phyloP scores from a whole-genome alignment of 1,140 invertebrate species.

The Drosophila elegans region DNA sequence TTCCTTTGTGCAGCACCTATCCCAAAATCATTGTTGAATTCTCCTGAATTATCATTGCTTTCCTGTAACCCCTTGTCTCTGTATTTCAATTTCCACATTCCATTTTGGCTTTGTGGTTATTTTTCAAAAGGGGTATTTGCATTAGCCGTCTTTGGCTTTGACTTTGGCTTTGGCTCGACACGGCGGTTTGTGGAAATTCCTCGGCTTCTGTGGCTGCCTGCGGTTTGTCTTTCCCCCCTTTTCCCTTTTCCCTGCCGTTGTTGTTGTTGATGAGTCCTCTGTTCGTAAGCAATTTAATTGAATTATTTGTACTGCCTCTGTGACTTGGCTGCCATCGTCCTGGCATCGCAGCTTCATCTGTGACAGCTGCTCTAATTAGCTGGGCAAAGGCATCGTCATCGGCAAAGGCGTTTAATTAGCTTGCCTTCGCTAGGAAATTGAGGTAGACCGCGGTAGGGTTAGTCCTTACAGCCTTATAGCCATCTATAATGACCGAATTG shows the following conservation, averaged over 20 bases:
- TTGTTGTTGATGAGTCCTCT: slow-evolving; percentile 16
- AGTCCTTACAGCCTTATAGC: slow-evolving; percentile 11
- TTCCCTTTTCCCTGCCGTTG: not conserved
- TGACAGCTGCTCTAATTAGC: slow-evolving; percentile 76
- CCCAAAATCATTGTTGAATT: not conserved
- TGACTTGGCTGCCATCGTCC: slow-evolving; percentile 11
- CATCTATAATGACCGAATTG: slow-evolving; percentile 59
- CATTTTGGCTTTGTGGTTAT: slow-evolving; percentile 59
- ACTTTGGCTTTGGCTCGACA: slow-evolving; percentile 51
- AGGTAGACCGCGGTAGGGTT: slow-evolving; percentile 72
- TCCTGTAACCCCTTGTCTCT: not conserved
- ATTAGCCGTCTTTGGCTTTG: slow-evolving; percentile 26
- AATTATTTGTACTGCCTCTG: slow-evolving; percentile 68
- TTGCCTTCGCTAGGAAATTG: slow-evolving; percentile 44
- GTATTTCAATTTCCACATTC: slow-evolving; percentile 13
- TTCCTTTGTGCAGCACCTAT: not conserved
- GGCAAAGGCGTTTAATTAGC: slow-evolving; percentile 69
- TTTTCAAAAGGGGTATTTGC: slow-evolving; percentile 48
- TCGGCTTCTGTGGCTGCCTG: slow-evolving; percentile 51
- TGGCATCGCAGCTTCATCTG: slow-evolving; percentile 37
- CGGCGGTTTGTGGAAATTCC: slow-evolving; percentile 43
- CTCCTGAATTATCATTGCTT: not conserved
- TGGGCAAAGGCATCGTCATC: slow-evolving; percentile 27
- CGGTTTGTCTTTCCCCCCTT: slow-evolving; percentile 31
- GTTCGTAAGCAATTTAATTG: slow-evolving; percentile 69